A percentile compares a stretch with the other conserved stretches of the same genome.
phyloP scores from a whole-genome alignment of 2,888 invertebrate species.

The Trissolcus japonicus region DNA sequence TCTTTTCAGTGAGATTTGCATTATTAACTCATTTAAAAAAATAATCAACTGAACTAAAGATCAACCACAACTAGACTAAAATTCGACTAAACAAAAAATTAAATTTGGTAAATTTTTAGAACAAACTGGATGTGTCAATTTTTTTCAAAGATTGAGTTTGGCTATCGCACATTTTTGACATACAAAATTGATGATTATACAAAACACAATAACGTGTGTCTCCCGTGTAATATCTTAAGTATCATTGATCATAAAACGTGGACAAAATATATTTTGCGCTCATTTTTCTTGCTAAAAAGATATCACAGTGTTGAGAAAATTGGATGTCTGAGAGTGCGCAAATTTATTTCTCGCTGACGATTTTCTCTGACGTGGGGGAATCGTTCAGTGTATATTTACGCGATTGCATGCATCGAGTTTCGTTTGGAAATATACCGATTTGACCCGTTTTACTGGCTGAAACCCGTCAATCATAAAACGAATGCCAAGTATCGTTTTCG shows the following conservation, averaged over 20 bases:
- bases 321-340: conserved; percentile 6
- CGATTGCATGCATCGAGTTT: conserved; percentile 16
- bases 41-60: too few species aligned
- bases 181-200: too few species aligned
- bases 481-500: conserved; percentile 31
- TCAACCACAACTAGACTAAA: too few species aligned
- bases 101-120: too few species aligned
- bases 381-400: conserved; percentile 21
- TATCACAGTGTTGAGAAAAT: conserved; percentile 18
- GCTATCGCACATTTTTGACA: too few species aligned
- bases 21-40: too few species aligned
- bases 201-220: not conserved
- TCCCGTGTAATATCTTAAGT: not conserved
- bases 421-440: conserved; percentile 59
- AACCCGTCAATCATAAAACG: conserved; percentile 54
- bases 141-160: too few species aligned
- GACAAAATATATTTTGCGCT: too few species aligned
- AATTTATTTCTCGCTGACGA: conserved; percentile 14
- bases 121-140: too few species aligned
- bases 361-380: conserved; percentile 6
- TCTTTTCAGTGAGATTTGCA: too few species aligned
- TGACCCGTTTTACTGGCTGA: conserved; percentile 59
- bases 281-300: not conserved
- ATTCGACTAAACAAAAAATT: too few species aligned
- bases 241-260: too few species aligned